These are phyloP conservation scores for Chiridota heheva DNA, from an alignment of 35 echinoderm and acorn worm genomes.

Conservation along the genomic window DNA sequence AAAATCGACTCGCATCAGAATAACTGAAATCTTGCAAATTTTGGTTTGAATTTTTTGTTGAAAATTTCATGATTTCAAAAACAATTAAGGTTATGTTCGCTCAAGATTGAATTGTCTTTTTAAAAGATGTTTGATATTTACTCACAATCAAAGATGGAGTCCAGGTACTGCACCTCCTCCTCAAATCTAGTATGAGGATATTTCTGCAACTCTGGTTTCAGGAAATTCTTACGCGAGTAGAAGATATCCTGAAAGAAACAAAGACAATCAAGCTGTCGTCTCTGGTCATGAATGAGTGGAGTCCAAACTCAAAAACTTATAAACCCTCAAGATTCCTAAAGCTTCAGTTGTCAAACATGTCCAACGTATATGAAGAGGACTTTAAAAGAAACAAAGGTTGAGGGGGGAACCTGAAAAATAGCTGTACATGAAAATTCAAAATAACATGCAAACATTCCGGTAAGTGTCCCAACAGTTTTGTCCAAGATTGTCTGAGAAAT, in stretches of 20 bases:
- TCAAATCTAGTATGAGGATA: slow-evolving; percentile 70
- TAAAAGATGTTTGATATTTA: too few species aligned
- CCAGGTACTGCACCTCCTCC: slow-evolving; percentile 68
- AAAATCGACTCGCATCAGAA: too few species aligned
- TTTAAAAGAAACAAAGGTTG: neutral
- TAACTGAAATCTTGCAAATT: too few species aligned
- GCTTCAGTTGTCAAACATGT: neutral
- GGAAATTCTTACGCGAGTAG: slow-evolving; percentile 95
- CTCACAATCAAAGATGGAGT: slow-evolving; percentile 78
- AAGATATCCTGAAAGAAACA: slow-evolving; percentile 74
- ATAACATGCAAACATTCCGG: too few species aligned
- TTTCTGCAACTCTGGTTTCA: slow-evolving; percentile 80
- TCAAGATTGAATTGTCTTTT: too few species aligned
- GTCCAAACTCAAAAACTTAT: neutral
- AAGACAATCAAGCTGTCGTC: neutral
- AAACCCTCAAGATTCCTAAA: neutral
- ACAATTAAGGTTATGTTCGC: too few species aligned
- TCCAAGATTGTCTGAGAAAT: too few species aligned
- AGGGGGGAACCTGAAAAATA: neutral
- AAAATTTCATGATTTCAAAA: too few species aligned
- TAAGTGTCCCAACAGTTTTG: too few species aligned
- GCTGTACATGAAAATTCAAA: neutral
- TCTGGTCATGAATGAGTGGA: neutral
- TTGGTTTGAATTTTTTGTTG: too few species aligned
- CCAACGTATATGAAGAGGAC: neutral